A percentile compares a stretch with the other conserved stretches of the same genome.
Conservation (phyloP, 1,140 invertebrate genomes). For the Cotesia chilonis region DNA sequence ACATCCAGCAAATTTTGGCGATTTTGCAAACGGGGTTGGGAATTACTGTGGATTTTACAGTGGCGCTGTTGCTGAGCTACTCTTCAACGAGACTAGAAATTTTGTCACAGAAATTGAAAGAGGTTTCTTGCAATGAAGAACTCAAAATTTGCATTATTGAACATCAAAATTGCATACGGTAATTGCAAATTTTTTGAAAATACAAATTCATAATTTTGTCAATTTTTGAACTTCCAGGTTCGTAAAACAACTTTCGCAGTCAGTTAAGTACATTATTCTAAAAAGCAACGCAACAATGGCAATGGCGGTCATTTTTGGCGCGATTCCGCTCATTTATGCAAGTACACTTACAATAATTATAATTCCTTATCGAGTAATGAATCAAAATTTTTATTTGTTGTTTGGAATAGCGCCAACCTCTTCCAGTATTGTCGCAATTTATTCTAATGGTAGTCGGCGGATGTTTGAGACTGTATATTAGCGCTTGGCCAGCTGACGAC, state of each 20-base stretch:
- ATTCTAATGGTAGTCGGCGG: constrained; percentile 33
- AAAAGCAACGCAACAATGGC: constrained; percentile 44
- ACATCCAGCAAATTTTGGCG: constrained; percentile 41
- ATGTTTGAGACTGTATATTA: constrained; percentile 41
- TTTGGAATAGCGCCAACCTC: constrained; percentile 35
- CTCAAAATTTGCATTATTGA: constrained; percentile 34
- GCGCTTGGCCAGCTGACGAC: constrained; percentile 44
- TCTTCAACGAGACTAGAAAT: constrained; percentile 47
- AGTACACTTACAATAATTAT: constrained; percentile 25
- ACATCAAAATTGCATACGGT: constrained; percentile 46
- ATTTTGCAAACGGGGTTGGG: constrained; percentile 44
- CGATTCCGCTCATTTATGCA: constrained; percentile 49
- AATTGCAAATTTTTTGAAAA: constrained; percentile 21
- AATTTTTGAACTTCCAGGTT: constrained; percentile 44
- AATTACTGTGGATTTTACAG: constrained; percentile 46
- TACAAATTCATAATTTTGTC: background rate
- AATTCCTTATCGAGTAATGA: background rate
- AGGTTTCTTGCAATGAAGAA: constrained; percentile 21
- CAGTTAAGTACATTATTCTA: constrained; percentile 33
- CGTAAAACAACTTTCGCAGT: constrained; percentile 35
- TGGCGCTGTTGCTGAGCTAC: constrained; percentile 48
- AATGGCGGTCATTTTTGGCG: constrained; percentile 44
- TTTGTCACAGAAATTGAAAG: constrained; percentile 37
- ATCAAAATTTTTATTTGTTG: constrained; percentile 18
- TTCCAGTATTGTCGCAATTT: constrained; percentile 35